Evolutionary conservation across 2,797 vertebrate species (phyloP), one percentile per base, ranked within the genome.

Genomic region (Enteromius unitaeniatus): DNA sequence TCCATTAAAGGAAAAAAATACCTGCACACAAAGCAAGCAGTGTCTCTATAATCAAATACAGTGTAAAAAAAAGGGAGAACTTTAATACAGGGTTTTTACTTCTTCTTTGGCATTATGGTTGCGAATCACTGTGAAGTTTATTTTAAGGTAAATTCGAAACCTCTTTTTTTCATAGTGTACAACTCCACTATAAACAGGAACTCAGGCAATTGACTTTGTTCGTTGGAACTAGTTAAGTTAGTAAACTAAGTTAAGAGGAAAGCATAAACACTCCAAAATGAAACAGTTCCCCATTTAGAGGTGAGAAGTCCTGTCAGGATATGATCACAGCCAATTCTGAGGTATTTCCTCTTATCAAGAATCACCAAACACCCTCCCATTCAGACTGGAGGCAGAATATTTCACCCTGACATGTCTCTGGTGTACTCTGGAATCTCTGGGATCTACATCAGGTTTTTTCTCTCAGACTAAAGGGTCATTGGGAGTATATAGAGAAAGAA

Each of bases 331-430:
- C 91, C 88, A 90, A 92, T 91, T 91, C 79, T 92, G 90, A 95
- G 89, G 94, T 91, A 93, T 92, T 94, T 95, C 94, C 95, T 93
- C 90, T 88, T 84, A 87, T 85, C 87, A 89, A 86, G 70, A 85
- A 79, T 75, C 84, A 83, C 65, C 65, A 83, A 78, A 81, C 73
- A 84, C 49, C 81, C 81, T 79, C 83, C 81, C 81, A 78, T 75
- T 81, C 78, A 53, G 60, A 28, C 60, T 15, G 26, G 60, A 62
- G 26, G 13, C 60, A 6, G 74, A 81, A 42, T 60, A 40, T 40
- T 76, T 58, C 51, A 58, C 53, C 37, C 31, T 23, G 21, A 53
- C 28, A 55, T n/a, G 49, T 74, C 72, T 34, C 72, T 74, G 49
- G 49, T 74, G 72, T 34, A 74, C 34, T 76, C 34, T 8, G 72